Evolutionary conservation across 2,888 invertebrate species (phyloP).

Genomic region (Polia nebulosa): DNA sequence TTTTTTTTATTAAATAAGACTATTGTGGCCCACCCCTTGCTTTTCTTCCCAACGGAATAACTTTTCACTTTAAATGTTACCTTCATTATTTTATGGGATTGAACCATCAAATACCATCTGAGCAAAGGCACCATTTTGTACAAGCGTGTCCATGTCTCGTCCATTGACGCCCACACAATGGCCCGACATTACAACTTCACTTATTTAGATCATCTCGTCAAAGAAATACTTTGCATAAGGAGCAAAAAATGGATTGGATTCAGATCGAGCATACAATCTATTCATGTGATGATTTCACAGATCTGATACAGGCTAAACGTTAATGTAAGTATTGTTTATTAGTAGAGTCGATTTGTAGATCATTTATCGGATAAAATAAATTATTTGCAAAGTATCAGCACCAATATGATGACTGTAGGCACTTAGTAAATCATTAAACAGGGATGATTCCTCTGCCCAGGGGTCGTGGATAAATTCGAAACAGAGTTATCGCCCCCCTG

Average conservation of each 20-base stretch:
- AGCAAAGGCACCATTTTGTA: slow-evolving; percentile 25
- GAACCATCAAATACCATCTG: slow-evolving; percentile 9
- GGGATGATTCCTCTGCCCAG: background rate
- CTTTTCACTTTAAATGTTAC: background rate
- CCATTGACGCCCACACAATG: slow-evolving; percentile 41
- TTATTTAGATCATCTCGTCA: slow-evolving; percentile 46
- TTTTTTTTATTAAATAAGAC: background rate
- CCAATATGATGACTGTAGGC: too few species aligned
- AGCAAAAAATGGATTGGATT: slow-evolving; percentile 58
- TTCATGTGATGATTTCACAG: slow-evolving; percentile 36
- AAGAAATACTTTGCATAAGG: slow-evolving; percentile 46
- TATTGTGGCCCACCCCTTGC: background rate
- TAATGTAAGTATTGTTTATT: slow-evolving; percentile 22
- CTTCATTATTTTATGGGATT: background rate
- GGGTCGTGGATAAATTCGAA: too few species aligned
- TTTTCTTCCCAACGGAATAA: too few species aligned
- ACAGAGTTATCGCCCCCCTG: too few species aligned
- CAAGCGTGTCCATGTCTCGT: slow-evolving; percentile 9
- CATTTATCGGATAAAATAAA: slow-evolving; percentile 5
- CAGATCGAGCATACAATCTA: slow-evolving; percentile 29
- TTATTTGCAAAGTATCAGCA: background rate
- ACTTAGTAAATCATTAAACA: background rate
- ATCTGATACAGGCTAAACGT: slow-evolving; percentile 37
- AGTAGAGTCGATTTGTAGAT: slow-evolving; percentile 12
- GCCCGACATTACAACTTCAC: slow-evolving; percentile 42